phyloP scores from a whole-genome alignment of 2,113 vertebrate genomes.

The Vulpes ferrilata region DNA sequence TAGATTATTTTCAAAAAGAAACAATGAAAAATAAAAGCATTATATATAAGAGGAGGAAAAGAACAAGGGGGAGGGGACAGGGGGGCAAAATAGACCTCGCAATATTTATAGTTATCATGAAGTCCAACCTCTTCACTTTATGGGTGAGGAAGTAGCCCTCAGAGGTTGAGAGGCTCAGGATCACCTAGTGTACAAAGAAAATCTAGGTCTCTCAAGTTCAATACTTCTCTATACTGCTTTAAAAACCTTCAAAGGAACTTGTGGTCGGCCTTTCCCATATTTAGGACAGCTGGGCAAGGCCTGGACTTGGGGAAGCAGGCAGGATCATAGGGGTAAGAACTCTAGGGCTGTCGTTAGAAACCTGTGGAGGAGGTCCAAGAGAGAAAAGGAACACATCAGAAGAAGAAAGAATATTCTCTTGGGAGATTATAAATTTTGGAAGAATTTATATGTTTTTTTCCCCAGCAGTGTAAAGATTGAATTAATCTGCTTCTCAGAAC shows the following conservation, averaged over 20 bases:
- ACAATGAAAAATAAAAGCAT: background rate
- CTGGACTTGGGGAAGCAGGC: background rate
- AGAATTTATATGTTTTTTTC: background rate
- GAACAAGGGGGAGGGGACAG: background rate
- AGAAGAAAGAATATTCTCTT: background rate
- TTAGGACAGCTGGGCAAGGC: background rate
- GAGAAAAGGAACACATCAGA: background rate
- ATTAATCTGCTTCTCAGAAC: slow-evolving; percentile 26
- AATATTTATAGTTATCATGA: background rate
- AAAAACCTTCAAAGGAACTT: background rate
- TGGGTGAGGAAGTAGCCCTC: background rate
- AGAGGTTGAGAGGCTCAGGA: background rate
- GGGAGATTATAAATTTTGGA: background rate
- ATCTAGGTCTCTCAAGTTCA: background rate
- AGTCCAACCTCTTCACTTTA: background rate
- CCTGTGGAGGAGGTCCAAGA: background rate
- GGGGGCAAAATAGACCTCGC: background rate
- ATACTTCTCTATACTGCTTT: background rate
- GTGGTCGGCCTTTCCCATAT: background rate
- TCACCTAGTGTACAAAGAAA: background rate
- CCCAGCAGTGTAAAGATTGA: background rate
- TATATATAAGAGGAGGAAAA: background rate
- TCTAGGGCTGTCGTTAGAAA: background rate
- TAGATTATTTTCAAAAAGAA: slow-evolving; percentile 24
- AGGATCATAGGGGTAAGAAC: background rate